Conservation (phyloP, 2,888 invertebrate genomes). For the Bombylius major region DNA sequence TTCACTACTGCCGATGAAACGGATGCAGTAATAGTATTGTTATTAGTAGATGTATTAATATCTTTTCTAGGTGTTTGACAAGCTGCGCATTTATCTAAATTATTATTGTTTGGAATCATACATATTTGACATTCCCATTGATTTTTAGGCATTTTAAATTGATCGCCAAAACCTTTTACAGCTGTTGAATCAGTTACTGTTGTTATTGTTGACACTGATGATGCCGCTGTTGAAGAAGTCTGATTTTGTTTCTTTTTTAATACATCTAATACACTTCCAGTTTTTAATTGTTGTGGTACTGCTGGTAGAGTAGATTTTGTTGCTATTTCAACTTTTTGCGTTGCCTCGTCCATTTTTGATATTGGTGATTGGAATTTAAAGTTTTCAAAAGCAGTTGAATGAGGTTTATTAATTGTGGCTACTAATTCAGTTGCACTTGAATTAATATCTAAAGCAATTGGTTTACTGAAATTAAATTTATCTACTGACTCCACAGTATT, state of each 20-base stretch:
- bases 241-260: conserved; percentile 16
- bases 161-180: conserved; percentile 23
- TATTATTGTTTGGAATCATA: conserved; percentile 43
- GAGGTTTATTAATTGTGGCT: conserved; percentile 2
- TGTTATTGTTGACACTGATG: background rate
- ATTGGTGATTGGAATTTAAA: conserved; percentile 22
- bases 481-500: conserved; percentile 38
- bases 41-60: background rate
- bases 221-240: background rate
- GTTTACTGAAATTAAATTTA: conserved; percentile 46
- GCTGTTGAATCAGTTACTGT: background rate
- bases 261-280: conserved; percentile 38
- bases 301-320: background rate
- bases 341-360: background rate
- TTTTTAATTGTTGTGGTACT: conserved; percentile 26
- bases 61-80: conserved; percentile 38
- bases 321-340: background rate
- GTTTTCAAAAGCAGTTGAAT: conserved; percentile 19
- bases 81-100: conserved; percentile 40
- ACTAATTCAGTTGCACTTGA: conserved; percentile 8
- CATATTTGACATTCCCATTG: conserved; percentile 50
- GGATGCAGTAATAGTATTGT: background rate
- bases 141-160: conserved; percentile 42
- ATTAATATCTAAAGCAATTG: conserved; percentile 28
- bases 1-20: conserved; percentile 8